These are phyloP conservation scores for Rhinolophus sinicus DNA, from an alignment of 2,113 vertebrate genomes.

Conservation along the genomic window DNA sequence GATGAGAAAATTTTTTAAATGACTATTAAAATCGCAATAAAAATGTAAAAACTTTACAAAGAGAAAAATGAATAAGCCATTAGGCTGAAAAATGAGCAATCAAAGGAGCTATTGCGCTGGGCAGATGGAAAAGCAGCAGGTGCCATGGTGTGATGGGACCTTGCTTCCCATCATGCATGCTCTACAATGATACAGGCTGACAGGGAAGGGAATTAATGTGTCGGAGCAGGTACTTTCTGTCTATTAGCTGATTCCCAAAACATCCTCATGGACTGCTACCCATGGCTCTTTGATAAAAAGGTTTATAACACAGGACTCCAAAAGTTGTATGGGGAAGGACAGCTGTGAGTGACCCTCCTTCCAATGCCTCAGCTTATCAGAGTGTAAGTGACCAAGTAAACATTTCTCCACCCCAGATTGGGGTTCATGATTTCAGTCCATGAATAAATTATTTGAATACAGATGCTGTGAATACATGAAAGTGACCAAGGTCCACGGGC, in stretches of 20 bases:
- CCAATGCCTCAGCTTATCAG: slow-evolving; percentile 63
- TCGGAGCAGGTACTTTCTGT: slow-evolving; percentile 90
- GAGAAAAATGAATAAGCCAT: slow-evolving; percentile 86
- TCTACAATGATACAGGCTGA: slow-evolving; percentile 92
- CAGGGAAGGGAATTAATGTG: slow-evolving; percentile 93
- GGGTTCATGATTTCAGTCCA: slow-evolving; percentile 83
- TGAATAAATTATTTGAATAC: slow-evolving; percentile 87
- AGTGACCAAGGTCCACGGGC: slow-evolving; percentile 77
- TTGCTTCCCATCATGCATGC: slow-evolving; percentile 90
- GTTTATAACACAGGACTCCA: slow-evolving; percentile 65
- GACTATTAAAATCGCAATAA: slow-evolving; percentile 83
- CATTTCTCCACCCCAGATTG: slow-evolving; percentile 77
- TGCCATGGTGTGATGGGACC: slow-evolving; percentile 89
- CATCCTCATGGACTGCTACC: slow-evolving; percentile 78
- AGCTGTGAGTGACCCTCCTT: slow-evolving; percentile 59
- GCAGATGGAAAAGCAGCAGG: slow-evolving; percentile 99
- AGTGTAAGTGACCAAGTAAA: slow-evolving; percentile 80
- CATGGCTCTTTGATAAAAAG: slow-evolving; percentile 77
- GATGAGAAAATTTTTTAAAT: slow-evolving; percentile 72
- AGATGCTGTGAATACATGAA: slow-evolving; percentile 89
- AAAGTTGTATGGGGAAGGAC: slow-evolving; percentile 58
- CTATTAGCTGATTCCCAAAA: slow-evolving; percentile 89
- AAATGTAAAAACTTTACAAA: slow-evolving; percentile 84
- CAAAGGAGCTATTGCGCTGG: slow-evolving; percentile 83
- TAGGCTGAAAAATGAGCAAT: slow-evolving; percentile 91